Base-by-base conservation (phyloP, 2,113 vertebrate genomes). In the Pontoporia blainvillei region DNA sequence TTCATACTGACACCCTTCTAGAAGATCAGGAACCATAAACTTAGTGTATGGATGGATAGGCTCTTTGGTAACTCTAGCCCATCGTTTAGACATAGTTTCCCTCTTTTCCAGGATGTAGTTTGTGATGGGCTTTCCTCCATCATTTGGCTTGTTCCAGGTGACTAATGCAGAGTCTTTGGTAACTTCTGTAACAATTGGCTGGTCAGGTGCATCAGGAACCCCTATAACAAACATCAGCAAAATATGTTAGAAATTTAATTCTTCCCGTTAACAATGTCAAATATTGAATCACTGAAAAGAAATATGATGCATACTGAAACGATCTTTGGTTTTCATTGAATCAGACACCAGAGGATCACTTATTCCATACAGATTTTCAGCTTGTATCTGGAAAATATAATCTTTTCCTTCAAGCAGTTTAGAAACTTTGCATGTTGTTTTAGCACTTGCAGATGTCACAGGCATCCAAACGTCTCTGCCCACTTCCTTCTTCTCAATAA, bases 291-390 rank as follows among this genome's bases (percentile, higher is more conserved):
- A 89, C 57, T 49, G 72, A 97, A 96, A 92, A 91, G 78, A 92
- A 92, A 96, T 54, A 12, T 0, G 91, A 79, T 96, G 98, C 99
- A 34, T 99, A 99, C 99, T 99, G 98, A 99, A 99, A 69, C 99
- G 99, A 97, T 99, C 99, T 98, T 99, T 99, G 97, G 99, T 99
- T 98, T 99, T 99, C 99, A 99, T 99, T 97, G 99, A 99, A 96
- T 99, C 99, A 67, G 99, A 99, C 54, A 99, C 98, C 97, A 99
- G 99, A 92, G 99, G 99, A 97, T 99, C 99, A 64, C 99, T 99
- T 98, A 99, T 99, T 96, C 99, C 99, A 5, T 99, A 99, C 95
- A 99, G 98, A 98, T 99, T 99, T 98, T 99, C 99, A 97, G 99
- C 99, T 97, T 98, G 98, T 97, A 99, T 99, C 96, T 99, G 98